A percentile compares a stretch with the other conserved stretches of the same genome.
Evolutionary conservation across 2,113 vertebrate species (phyloP).

Genomic region (Agelaius tricolor): DNA sequence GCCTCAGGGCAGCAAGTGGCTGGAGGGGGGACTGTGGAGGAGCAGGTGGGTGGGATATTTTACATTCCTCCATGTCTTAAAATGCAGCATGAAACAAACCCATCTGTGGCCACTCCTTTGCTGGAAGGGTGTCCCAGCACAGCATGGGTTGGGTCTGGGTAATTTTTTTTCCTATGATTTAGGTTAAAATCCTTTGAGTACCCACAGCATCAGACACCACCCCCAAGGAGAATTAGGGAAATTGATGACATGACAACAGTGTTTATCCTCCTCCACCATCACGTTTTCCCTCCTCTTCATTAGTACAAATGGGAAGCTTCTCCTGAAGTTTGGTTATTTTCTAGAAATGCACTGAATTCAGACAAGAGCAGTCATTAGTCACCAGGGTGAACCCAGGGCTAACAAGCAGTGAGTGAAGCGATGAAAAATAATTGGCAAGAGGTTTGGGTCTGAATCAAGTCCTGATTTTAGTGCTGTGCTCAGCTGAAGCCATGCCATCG

Average conservation of each 20-base stretch:
- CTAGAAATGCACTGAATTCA: neutral
- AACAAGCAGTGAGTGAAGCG: neutral
- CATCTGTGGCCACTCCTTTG: neutral
- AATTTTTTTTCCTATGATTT: neutral
- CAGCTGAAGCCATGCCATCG: neutral
- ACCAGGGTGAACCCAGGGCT: neutral
- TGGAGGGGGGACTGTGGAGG: neutral
- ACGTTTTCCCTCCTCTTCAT: neutral
- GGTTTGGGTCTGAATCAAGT: neutral
- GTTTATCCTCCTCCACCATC: neutral
- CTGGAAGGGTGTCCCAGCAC: neutral
- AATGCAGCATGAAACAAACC: neutral
- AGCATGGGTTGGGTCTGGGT: neutral
- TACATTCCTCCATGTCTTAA: neutral
- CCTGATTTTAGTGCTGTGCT: neutral
- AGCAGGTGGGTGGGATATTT: neutral
- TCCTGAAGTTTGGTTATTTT: neutral
- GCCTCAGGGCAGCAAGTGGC: neutral
- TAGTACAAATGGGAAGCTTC: neutral
- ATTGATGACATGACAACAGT: neutral
- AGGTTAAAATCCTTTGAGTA: neutral
- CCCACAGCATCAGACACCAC: neutral
- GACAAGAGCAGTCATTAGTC: neutral
- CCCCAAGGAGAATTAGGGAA: neutral
- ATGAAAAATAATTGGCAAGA: neutral